Percentiles rank a stretch among this genome's conserved stretches.
These are phyloP conservation scores for Smutsia gigantea DNA, from an alignment of 2,797 vertebrate genomes.

Conservation along the genomic window DNA sequence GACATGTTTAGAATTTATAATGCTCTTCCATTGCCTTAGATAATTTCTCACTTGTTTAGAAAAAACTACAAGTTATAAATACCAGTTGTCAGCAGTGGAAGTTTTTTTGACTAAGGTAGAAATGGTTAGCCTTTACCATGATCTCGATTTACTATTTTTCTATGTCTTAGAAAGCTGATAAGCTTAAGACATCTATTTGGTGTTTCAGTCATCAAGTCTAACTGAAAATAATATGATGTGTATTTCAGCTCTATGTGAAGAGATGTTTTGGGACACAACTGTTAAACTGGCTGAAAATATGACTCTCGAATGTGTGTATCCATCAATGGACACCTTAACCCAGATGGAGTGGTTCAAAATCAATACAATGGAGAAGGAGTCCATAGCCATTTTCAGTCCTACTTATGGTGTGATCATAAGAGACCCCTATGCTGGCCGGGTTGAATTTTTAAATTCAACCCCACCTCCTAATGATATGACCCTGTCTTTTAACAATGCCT, in stretches of 20 bases:
- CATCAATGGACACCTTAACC: slow-evolving; percentile 84
- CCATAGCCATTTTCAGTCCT: slow-evolving; percentile 87
- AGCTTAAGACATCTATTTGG: background rate
- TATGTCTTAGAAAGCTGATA: background rate
- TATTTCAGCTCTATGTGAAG: slow-evolving; percentile 64
- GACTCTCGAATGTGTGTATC: slow-evolving; percentile 89
- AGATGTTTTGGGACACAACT: slow-evolving; percentile 74
- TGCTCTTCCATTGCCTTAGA: background rate
- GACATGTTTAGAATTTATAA: background rate
- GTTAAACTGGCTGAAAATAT: slow-evolving; percentile 88
- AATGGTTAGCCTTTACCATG: background rate
- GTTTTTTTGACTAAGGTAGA: background rate
- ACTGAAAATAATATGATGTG: background rate
- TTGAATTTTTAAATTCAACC: slow-evolving; percentile 86
- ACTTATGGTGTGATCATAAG: slow-evolving; percentile 71
- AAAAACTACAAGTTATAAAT: background rate
- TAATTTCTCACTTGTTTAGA: slow-evolving; percentile 13
- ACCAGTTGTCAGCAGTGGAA: background rate
- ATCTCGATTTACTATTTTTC: background rate
- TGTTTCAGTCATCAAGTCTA: background rate
- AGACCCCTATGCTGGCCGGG: slow-evolving; percentile 82
- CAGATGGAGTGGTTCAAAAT: slow-evolving; percentile 91
- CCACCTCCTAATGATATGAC: slow-evolving; percentile 83
- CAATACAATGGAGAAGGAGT: slow-evolving; percentile 61
- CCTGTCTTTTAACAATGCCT: slow-evolving; percentile 88